Evolutionary conservation across 1,140 invertebrate genomes (phyloP), one percentile per base, ranked within the genome.

Genomic region (Schlechtendalia chinensis): DNA sequence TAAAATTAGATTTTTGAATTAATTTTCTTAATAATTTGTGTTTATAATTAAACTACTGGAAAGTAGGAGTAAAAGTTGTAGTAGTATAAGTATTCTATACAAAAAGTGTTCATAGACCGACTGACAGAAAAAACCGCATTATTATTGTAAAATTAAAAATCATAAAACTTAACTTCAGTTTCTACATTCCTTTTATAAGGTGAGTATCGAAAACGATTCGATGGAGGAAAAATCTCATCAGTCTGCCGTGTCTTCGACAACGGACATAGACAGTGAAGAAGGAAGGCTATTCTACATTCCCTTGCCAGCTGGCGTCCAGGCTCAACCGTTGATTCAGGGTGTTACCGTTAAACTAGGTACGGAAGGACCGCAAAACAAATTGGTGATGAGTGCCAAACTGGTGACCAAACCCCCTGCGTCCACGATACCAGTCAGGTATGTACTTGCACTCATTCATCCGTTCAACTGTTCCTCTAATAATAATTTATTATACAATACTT

Each of bases 211-310:
- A 83, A 83, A 79, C 45, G 80, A 83, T 50, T 61, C 80, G 10
- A 83, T 82, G 19, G 81, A 86, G 5, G 88, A 89, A 81, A 88
- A 87, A 83, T 88, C 88, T 6, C 88, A 87, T 3, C 88, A 88
- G 81, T 89, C 88, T 0, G 89, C 61, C 2, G 72, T 69, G 1
- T 77, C 71, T 4, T 74, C 59, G 3, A 61, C 80, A 22, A 81
- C 80, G 1, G 75, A 79, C 3, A 39, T 50, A n/a, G 86, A 87
- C 59, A 86, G 87, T 19, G 86, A 87, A 12, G 87, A 87, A 39
- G 89, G 89, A 19, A 89, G 91, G 63, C 89, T 91, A n/a, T 92
- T 92, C 84, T 92, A 92, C 81, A 91, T 92, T 84, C 91, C 91
- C 0, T 82, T 91, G 3, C 89, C 90, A 83, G 82, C 82, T 10